Evolutionary conservation across 2,113 vertebrate species (phyloP).

Genomic region (Ondatra zibethicus): DNA sequence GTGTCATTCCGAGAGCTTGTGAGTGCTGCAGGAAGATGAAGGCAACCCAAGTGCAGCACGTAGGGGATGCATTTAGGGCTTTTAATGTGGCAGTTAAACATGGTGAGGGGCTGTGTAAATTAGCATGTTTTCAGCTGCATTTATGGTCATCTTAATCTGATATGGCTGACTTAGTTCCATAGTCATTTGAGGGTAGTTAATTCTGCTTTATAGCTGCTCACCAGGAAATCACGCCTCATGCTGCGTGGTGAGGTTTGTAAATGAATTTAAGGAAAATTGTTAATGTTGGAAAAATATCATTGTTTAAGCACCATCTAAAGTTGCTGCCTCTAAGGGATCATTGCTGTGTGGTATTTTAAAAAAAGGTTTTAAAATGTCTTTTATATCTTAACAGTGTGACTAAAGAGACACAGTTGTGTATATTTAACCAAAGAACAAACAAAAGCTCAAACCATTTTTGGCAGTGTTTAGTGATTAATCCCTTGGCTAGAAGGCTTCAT

Average conservation of each 20-base stretch:
- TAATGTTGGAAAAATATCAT: slow-evolving; percentile 72
- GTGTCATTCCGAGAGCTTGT: slow-evolving; percentile 57
- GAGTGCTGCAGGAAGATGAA: slow-evolving; percentile 63
- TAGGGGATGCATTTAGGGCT: slow-evolving; percentile 68
- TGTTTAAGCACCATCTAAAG: slow-evolving; percentile 67
- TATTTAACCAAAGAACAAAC: slow-evolving; percentile 38
- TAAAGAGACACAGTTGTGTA: slow-evolving; percentile 49
- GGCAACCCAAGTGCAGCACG: slow-evolving; percentile 55
- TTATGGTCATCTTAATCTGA: slow-evolving; percentile 78
- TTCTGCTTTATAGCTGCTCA: slow-evolving; percentile 78
- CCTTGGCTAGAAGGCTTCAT: neutral
- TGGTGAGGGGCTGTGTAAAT: slow-evolving; percentile 80
- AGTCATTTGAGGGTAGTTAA: slow-evolving; percentile 71
- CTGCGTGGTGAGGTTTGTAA: slow-evolving; percentile 73
- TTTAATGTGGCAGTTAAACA: slow-evolving; percentile 77
- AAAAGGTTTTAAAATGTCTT: slow-evolving; percentile 61
- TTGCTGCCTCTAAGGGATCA: slow-evolving; percentile 66
- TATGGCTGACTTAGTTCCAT: slow-evolving; percentile 82
- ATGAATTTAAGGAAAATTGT: slow-evolving; percentile 80
- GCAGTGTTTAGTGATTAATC: neutral
- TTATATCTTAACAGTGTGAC: slow-evolving; percentile 45
- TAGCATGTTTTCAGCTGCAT: slow-evolving; percentile 70
- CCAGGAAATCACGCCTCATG: slow-evolving; percentile 69
- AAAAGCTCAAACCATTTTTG: neutral
- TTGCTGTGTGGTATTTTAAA: slow-evolving; percentile 64